These are phyloP conservation scores for Notocelia uddmanniana DNA, from an alignment of 2,888 invertebrate species.

Conservation along the genomic window DNA sequence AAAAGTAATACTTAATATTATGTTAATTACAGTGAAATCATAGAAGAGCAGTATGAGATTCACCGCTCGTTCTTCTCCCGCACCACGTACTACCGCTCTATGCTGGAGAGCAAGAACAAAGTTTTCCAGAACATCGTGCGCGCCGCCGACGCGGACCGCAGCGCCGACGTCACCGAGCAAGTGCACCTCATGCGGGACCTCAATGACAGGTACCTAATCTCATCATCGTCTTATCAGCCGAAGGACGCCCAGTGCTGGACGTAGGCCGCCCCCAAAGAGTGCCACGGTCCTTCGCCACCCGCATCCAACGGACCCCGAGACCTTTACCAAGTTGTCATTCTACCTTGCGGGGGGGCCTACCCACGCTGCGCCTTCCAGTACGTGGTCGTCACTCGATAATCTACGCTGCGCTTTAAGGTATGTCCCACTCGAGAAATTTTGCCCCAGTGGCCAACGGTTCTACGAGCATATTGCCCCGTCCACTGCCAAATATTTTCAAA, in stretches of 20 bases:
- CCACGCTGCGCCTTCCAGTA: no score
- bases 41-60: conserved; percentile 91
- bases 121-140: conserved; percentile 94
- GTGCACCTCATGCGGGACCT: conserved; percentile 90
- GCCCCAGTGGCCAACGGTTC: no score
- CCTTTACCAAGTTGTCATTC: no score
- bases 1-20: not conserved
- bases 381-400: no score
- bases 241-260: conserved; percentile 90
- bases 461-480: no score
- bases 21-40: conserved; percentile 87
- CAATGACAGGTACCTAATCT: conserved; percentile 90
- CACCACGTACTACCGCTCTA: conserved; percentile 95
- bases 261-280: no score
- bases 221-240: conserved; percentile 90
- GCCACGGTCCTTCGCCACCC: no score
- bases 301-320: no score
- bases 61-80: conserved; percentile 95
- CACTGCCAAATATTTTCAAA: no score
- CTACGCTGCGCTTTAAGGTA: no score
- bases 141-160: conserved; percentile 90
- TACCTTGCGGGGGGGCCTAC: no score
- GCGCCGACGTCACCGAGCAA: conserved; percentile 90
- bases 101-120: conserved; percentile 98
- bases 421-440: no score